Percentiles rank a stretch among this genome's conserved stretches.
Evolutionary conservation across 2,113 vertebrate genomes (phyloP).

Genomic region (Entelurus aequoreus): DNA sequence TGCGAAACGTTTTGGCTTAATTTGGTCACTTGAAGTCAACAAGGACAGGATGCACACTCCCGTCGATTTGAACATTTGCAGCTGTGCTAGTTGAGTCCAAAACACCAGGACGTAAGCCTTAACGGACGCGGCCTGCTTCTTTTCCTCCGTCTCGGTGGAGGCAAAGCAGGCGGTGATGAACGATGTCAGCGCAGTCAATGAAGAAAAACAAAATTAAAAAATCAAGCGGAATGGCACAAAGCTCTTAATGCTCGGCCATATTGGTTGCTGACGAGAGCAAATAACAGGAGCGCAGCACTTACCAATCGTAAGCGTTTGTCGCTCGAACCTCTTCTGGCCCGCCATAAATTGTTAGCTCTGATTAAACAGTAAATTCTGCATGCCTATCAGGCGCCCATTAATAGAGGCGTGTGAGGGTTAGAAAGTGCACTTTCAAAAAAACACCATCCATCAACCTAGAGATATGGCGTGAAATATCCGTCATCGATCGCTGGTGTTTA

Average conservation of each 20-base stretch:
- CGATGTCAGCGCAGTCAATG: slow-evolving; percentile 74
- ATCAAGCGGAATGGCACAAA: slow-evolving; percentile 72
- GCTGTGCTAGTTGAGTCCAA: not conserved
- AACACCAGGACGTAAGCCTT: slow-evolving; percentile 16
- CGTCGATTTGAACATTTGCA: no score
- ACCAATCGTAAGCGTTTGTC: slow-evolving; percentile 71
- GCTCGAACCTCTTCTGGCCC: slow-evolving; percentile 54
- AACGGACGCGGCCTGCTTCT: slow-evolving; percentile 45
- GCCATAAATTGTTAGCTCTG: slow-evolving; percentile 85
- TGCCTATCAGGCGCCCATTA: slow-evolving; percentile 96
- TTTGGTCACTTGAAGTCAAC: not conserved
- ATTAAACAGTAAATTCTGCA: slow-evolving; percentile 98
- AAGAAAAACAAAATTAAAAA: slow-evolving; percentile 56
- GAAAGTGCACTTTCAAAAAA: slow-evolving; percentile 83
- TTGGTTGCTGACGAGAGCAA: slow-evolving; percentile 77
- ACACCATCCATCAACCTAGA: slow-evolving; percentile 89
- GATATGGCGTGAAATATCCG: slow-evolving; percentile 91
- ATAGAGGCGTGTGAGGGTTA: slow-evolving; percentile 55
- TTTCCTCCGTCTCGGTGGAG: slow-evolving; percentile 42
- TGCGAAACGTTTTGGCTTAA: no score
- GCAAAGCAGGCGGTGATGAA: slow-evolving; percentile 68
- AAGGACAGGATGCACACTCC: no score
- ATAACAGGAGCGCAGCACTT: slow-evolving; percentile 73
- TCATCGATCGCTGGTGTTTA: slow-evolving; percentile 98
- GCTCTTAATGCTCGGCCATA: slow-evolving; percentile 75